Evolutionary conservation across 1,140 invertebrate species (phyloP).

Genomic region (Monochamus saltuarius): DNA sequence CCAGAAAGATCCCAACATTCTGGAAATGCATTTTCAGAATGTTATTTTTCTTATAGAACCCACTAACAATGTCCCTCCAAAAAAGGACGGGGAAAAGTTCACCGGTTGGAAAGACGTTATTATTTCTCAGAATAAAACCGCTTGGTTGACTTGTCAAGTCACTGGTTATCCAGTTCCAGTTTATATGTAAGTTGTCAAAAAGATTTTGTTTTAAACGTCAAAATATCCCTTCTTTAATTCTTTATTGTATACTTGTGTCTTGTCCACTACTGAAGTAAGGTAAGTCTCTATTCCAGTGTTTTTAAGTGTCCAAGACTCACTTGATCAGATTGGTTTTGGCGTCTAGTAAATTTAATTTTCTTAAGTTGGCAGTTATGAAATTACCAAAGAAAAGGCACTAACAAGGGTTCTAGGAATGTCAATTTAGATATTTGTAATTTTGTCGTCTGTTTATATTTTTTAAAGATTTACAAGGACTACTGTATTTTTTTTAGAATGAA

Average conservation of each 20-base stretch:
- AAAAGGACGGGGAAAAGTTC: constrained; percentile 64
- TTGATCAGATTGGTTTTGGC: too few relatives aligned
- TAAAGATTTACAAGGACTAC: too few relatives aligned
- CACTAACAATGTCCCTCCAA: constrained; percentile 54
- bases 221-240: neutral
- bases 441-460: too few relatives aligned
- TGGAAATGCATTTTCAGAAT: neutral
- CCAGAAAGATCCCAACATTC: neutral
- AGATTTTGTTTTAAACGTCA: neutral
- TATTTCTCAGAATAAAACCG: constrained; percentile 56
- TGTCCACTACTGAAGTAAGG: constrained; percentile 9
- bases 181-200: constrained; percentile 59
- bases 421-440: too few relatives aligned
- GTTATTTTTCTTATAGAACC: constrained; percentile 50
- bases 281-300: constrained; percentile 27
- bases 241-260: neutral
- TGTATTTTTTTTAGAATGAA: too few relatives aligned
- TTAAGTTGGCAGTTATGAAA: too few relatives aligned
- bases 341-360: too few relatives aligned
- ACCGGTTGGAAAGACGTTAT: constrained; percentile 67
- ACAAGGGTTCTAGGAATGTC: too few relatives aligned
- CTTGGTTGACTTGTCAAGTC: constrained; percentile 67
- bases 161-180: constrained; percentile 66
- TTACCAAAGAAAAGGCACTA: too few relatives aligned
- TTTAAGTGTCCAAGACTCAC: too few relatives aligned